These are phyloP conservation scores for Phymanthus crucifer DNA, from an alignment of 92 coral and sea anemone genomes.

Conservation along the genomic window DNA sequence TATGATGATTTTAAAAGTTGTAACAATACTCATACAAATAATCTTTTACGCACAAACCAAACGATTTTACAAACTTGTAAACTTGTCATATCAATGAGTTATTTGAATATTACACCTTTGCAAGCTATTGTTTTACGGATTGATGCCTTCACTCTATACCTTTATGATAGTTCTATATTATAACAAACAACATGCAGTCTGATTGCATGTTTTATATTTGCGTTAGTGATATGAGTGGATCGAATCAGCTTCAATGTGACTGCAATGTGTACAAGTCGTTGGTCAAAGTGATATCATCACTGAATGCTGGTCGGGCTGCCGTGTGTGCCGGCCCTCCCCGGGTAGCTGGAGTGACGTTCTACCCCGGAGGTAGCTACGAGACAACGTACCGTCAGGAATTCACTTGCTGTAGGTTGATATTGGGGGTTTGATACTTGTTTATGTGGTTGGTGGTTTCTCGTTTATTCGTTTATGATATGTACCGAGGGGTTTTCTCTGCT, in stretches of 20 bases:
- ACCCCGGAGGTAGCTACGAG: slow-evolving; percentile 67
- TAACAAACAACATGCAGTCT: neutral
- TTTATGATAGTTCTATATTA: too few relatives aligned
- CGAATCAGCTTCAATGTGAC: slow-evolving; percentile 82
- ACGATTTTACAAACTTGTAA: too few relatives aligned
- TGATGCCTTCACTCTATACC: too few relatives aligned
- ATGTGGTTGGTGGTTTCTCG: neutral
- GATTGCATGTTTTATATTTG: neutral
- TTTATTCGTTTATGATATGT: neutral
- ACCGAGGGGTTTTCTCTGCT: too few relatives aligned
- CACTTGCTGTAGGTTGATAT: slow-evolving; percentile 78
- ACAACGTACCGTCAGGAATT: slow-evolving; percentile 71
- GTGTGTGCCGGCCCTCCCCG: slow-evolving; percentile 80
- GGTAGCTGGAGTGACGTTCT: slow-evolving; percentile 70
- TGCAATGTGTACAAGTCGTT: slow-evolving; percentile 90
- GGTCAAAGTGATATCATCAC: slow-evolving; percentile 62
- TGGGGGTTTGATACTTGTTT: neutral
- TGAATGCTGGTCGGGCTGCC: slow-evolving; percentile 46
- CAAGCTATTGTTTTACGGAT: too few relatives aligned
- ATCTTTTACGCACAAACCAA: too few relatives aligned
- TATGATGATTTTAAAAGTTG: too few relatives aligned
- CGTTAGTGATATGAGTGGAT: slow-evolving; percentile 60
- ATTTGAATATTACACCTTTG: too few relatives aligned
- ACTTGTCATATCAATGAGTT: too few relatives aligned
- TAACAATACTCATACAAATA: too few relatives aligned